phyloP scores from a whole-genome alignment of 92 coral and sea anemone species.

The Zoanthus sociatus region DNA sequence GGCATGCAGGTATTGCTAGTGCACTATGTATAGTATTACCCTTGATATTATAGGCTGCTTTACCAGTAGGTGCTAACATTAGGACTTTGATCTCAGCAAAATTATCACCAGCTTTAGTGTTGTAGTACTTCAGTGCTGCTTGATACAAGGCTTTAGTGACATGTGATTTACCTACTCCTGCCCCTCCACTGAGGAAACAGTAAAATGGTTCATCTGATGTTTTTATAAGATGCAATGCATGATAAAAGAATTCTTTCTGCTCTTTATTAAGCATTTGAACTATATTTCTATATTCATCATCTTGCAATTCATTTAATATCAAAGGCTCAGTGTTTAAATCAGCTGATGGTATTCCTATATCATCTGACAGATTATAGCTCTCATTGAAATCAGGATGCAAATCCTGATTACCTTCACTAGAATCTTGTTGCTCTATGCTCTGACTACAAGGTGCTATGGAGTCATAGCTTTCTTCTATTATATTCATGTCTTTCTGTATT shows the following conservation, averaged over 20 bases:
- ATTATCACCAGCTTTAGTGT: slow-evolving; percentile 12
- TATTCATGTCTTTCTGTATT: neutral
- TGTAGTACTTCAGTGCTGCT: slow-evolving; percentile 13
- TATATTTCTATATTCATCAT: slow-evolving; percentile 71
- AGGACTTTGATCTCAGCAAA: neutral
- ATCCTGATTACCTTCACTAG: slow-evolving; percentile 63
- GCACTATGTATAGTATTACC: slow-evolving; percentile 8
- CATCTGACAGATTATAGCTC: slow-evolving; percentile 69
- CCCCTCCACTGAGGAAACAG: slow-evolving; percentile 17
- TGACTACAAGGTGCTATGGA: slow-evolving; percentile 37
- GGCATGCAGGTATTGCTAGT: slow-evolving; percentile 14
- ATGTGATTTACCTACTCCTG: slow-evolving; percentile 8
- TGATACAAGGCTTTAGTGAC: slow-evolving; percentile 12
- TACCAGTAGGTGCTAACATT: slow-evolving; percentile 12
- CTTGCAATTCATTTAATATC: slow-evolving; percentile 70
- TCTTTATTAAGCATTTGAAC: slow-evolving; percentile 67
- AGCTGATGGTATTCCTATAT: slow-evolving; percentile 66
- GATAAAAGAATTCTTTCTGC: slow-evolving; percentile 63
- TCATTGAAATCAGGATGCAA: slow-evolving; percentile 43
- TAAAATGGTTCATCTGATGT: slow-evolving; percentile 6
- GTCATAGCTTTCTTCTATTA: neutral
- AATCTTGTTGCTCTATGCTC: slow-evolving; percentile 62
- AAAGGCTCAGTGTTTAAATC: slow-evolving; percentile 68
- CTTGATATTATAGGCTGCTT: slow-evolving; percentile 8
- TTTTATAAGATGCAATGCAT: neutral